Base-by-base conservation (phyloP, 2,888 invertebrate genomes). In the Caprella mutica region DNA sequence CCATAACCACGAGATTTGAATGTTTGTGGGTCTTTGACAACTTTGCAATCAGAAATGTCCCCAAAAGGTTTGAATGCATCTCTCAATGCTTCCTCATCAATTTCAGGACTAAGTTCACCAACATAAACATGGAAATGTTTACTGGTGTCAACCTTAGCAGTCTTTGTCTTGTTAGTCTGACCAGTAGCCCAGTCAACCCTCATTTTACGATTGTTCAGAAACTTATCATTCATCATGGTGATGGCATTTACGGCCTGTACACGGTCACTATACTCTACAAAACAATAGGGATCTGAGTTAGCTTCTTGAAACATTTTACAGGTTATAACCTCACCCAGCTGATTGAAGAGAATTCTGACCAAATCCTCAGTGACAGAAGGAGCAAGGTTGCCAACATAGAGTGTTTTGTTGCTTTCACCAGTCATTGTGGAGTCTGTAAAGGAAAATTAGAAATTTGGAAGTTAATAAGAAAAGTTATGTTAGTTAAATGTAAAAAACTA, bases 261-360 rank as follows among this genome's bases (percentile, higher is more conserved):
- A 46, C 63, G 66, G 58, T 66, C 59, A 54, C 54, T 42, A 53
- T 65, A 66, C 57, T 66, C 65, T 23, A 66, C 65, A 64, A 66
- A 65, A 56, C 66, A 65, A 58, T 66, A 66, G 33, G 65, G 65
- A 55, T 65, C 66, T 52, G 54, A 60, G 51, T 62, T 65, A 35
- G 65, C 59, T 73, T 79, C 79, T 63, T 75, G 74, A 56, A 79
- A 79, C 60, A 79, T 76, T 71, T 79, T 79, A 68, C 77, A 77
- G 66, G 77, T 76, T 67, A 75, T 74, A 58, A 79, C 77, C 35
- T 73, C 71, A 59, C 78, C 78, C 55, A 78, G 74, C 67, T 77
- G 76, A 62, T 76, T 74, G 70, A 79, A 79, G 56, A 79, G 69
- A 23, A 74, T 73, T 55, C 75, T 65, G 60, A 77, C 71, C 58